Evolutionary conservation across 2,797 vertebrate species (phyloP), one percentile per base, ranked within the genome.

Genomic region (Pantherophis vulpinus): DNA sequence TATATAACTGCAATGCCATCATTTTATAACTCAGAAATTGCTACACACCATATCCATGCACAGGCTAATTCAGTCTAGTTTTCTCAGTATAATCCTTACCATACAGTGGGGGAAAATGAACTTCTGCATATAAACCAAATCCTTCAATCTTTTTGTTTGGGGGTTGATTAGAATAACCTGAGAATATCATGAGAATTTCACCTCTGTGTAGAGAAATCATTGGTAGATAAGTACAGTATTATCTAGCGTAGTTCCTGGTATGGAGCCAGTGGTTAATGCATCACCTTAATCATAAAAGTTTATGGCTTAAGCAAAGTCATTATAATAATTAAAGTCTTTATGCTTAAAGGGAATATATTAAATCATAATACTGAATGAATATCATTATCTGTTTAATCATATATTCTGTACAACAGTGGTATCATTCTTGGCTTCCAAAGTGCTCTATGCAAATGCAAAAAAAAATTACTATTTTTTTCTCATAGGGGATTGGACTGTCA

Each of bases 301-400:
- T 63, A 55, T 56, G 61, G 58, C 74, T 89, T 90, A 87, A 90
- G 10, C 60, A 90, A 83, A 63, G 58, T 60, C 91, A 74, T 66
- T 70, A 87, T 29, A 90, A 86, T 90, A 87, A 66, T 58, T 87
- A 70, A 55, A 32, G 55, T 63, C n/a, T 89, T 92, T 74, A 66
- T 37, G 56, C 86, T 86, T 87, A 93, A 58, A 93, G 37, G 42
- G 59, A 66, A 93, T 55, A 93, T 54, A 87, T 87, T 86, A 55
- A 87, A 63, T 70, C 54, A 58, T 87, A 70, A 87, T 86, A 87
- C 16, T 25, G 29, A 32, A 70, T 56, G 60, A 93, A 66, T n/a
- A 37, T 60, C 51, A 70, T 63, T 37, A 59, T 63, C 59, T 66
- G 55, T 87, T 93, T 90, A 87, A 90, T 87, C 54, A 90, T 23